Percentiles rank a stretch among this genome's conserved stretches.
These are phyloP conservation scores for Julus scanicus DNA, from an alignment of 2,888 invertebrate species.

Conservation along the genomic window DNA sequence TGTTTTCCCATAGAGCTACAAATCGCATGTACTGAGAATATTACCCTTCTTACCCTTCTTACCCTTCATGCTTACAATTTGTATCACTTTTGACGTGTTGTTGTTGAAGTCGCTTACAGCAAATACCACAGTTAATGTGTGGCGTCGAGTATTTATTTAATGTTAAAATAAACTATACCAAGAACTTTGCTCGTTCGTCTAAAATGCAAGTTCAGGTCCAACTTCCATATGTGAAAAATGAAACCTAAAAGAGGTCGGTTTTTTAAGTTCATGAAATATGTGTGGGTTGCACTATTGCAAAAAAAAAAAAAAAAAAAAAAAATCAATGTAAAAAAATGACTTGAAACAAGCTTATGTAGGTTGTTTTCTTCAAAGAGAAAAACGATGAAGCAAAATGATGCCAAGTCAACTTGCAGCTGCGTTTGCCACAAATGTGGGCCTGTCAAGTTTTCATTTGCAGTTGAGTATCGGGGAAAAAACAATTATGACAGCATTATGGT, in stretches of 20 bases:
- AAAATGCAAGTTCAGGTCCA: conserved; percentile 4
- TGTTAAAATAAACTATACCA: background rate
- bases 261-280: background rate
- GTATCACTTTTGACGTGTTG: background rate
- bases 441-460: background rate
- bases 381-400: background rate
- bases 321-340: no score
- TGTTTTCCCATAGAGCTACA: background rate
- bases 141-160: background rate
- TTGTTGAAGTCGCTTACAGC: background rate
- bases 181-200: background rate
- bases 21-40: background rate
- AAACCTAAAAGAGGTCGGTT: conserved; percentile 38
- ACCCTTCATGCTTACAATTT: background rate
- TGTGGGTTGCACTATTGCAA: background rate
- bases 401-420: background rate
- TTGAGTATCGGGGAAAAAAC: background rate
- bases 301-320: no score
- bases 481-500: background rate
- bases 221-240: conserved; percentile 30
- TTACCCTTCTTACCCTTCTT: background rate
- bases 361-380: background rate
- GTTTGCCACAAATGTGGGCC: background rate
- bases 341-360: background rate
- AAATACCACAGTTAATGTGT: background rate